Conservation (phyloP, 1,140 invertebrate genomes). For the Conus ventricosus region DNA sequence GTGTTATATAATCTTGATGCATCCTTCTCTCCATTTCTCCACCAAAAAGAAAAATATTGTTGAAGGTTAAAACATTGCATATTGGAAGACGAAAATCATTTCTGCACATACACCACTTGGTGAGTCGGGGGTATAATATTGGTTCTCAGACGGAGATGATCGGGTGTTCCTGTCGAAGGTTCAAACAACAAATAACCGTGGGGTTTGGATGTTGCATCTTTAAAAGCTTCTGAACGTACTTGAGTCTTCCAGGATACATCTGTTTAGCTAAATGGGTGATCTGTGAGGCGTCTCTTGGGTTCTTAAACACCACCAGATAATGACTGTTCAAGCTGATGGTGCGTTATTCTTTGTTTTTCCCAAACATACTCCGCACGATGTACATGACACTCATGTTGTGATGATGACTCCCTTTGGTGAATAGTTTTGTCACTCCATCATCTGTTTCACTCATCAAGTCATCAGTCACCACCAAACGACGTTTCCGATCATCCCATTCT, state of each 20-base stretch:
- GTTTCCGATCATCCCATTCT: neutral
- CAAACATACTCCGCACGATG: neutral
- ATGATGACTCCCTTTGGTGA: neutral
- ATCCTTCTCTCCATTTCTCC: too few relatives aligned
- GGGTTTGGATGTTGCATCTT: neutral
- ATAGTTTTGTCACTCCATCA: neutral
- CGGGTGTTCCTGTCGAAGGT: neutral
- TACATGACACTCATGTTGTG: neutral
- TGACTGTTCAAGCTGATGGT: neutral
- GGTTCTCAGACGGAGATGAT: neutral
- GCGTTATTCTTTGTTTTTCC: neutral
- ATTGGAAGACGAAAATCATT: neutral
- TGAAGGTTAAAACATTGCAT: too few relatives aligned
- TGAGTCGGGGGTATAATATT: neutral
- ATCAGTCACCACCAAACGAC: neutral
- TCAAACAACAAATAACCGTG: slow-evolving; percentile 1
- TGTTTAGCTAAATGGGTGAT: slow-evolving; percentile 5
- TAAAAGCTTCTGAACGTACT: neutral
- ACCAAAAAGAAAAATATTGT: too few relatives aligned
- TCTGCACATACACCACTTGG: neutral
- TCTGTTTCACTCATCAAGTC: slow-evolving; percentile 13
- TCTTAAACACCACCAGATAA: neutral
- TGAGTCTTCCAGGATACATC: neutral
- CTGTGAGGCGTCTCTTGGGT: neutral
- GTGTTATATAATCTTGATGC: too few relatives aligned